Conservation (phyloP, 2,888 invertebrate species). For the Perdita meconis region DNA sequence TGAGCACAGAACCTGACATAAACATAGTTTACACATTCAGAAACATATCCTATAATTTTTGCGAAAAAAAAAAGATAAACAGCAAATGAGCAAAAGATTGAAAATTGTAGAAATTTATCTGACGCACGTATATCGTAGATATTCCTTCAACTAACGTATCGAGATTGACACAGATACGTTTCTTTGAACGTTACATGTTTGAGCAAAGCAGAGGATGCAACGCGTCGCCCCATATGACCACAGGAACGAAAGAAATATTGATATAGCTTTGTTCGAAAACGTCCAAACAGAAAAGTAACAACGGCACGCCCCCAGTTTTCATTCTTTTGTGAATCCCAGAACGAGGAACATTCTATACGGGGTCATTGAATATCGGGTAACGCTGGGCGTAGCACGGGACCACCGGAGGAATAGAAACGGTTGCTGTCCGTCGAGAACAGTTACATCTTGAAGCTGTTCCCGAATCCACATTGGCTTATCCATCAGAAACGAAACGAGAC, state of each 20-base stretch:
- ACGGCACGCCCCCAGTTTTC: slow-evolving; percentile 52
- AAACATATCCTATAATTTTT: no score
- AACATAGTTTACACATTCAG: no score
- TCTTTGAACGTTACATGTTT: slow-evolving; percentile 1
- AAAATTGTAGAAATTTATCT: no score
- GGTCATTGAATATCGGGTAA: slow-evolving; percentile 23
- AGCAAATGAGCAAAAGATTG: no score
- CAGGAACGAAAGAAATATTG: slow-evolving; percentile 73
- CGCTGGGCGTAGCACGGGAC: background rate
- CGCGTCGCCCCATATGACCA: slow-evolving; percentile 58
- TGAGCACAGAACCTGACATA: no score
- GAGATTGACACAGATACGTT: background rate
- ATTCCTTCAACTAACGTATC: background rate
- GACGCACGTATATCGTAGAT: no score
- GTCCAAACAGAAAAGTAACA: slow-evolving; percentile 64
- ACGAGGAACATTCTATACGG: slow-evolving; percentile 23
- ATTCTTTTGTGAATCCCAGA: slow-evolving; percentile 34
- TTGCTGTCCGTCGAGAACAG: background rate
- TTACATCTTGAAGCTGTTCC: background rate
- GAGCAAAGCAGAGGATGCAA: slow-evolving; percentile 11
- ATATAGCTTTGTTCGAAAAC: slow-evolving; percentile 70
- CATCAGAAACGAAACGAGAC: background rate
- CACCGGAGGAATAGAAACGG: background rate
- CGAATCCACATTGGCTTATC: background rate
- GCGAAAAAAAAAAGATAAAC: no score